Base-by-base conservation (phyloP, 2,888 invertebrate genomes). In the Cheilosia vulpina region DNA sequence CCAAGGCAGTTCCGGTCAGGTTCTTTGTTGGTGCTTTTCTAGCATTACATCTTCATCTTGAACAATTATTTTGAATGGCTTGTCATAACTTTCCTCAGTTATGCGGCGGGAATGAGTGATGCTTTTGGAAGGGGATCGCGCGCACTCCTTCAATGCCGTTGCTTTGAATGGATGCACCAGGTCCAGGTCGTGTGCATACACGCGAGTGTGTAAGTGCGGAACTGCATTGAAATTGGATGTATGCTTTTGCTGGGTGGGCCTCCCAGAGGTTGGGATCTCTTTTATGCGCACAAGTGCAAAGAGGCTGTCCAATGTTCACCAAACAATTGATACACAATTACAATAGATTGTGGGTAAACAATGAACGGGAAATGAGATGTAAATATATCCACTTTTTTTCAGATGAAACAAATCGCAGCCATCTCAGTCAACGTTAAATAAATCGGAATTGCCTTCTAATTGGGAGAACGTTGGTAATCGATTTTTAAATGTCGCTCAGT, bases 81-180 rank as follows among this genome's bases (percentile, higher is more conserved):
- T 75, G 84, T 84, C 84, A 84, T 76, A 75, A 84, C 80, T 84
- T 84, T 84, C 80, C 69, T 80, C 41, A 45, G 69, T 58, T 68
- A 57, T 69, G 52, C 57, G 53, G 69, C 38, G 4, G 17, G 50
- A 57, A 43, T 84, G 84, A 84, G 41, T 84, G 75, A 84, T 84
- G 84, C 69, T 60, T 72, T 52, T 27, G 63, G 63, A 63, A 34
- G 71, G 31, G 45, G 62, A 55, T 47, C 24, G 41, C 21, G 34
- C 19, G 53, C 62, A 65, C 73, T 27, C 79, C 73, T 79, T 79
- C 58, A 66, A 73, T 53, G 47, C 19, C 17, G 34, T 13, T 31
- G 63, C 57, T 24, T 52, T 47, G 17, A 47, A 47, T 62, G 41
- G 58, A 43, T 65, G 73, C 68, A 73, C 79, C 65, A 84, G 75